Base-by-base conservation (phyloP, 2,797 vertebrate species). In the Pygocentrus nattereri region DNA sequence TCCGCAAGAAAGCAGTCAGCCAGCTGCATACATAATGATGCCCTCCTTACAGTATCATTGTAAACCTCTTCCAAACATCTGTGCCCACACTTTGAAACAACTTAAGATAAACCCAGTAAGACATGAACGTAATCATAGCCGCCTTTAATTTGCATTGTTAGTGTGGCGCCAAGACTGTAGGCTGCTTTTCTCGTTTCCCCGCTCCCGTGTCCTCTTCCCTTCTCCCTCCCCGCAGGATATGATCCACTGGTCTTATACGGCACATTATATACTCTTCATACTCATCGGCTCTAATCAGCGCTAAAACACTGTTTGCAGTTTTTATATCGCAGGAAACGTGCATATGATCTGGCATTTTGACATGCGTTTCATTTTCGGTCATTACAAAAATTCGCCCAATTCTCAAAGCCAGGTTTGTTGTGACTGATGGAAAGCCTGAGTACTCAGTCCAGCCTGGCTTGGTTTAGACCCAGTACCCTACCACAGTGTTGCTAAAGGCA, bases 11-110 rank as follows among this genome's bases (percentile, higher is more conserved):
- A 13, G 78, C 85, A 82, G 85, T 84, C 83, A 64, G 31, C 74
- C 85, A 86, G 85, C 85, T 86, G 77, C 78, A 44, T 8, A 59
- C 4, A 77, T 3, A 11, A 54, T 56, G 61, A 38, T 21, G 1
- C 23, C 68, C 47, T 50, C 38, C 44, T 13, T 41, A n/a, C 41
- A 47, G 3, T 38, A n/a, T 65, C 65, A 8, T 23, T n/a, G 8
- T 38, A 38, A 6, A n/a, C 65, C 38, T 65, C 19, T 44, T 30
- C 44, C 44, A 71, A 19, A 49, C 13, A 10, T 13, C 68, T 18
- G 1, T 1, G 3, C 38, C 44, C 4, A 1, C 18, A 16, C 44
- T 30, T 49, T 49, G 0, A 49, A 8, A 1, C 16, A 38, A 3
- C 38, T 58, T 58, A 23, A 38, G 62, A 62, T 38, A 23, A 44